Evolutionary conservation across 2,113 vertebrate species (phyloP), one percentile per base, ranked within the genome.

Genomic region (Microcebus tavaratra): DNA sequence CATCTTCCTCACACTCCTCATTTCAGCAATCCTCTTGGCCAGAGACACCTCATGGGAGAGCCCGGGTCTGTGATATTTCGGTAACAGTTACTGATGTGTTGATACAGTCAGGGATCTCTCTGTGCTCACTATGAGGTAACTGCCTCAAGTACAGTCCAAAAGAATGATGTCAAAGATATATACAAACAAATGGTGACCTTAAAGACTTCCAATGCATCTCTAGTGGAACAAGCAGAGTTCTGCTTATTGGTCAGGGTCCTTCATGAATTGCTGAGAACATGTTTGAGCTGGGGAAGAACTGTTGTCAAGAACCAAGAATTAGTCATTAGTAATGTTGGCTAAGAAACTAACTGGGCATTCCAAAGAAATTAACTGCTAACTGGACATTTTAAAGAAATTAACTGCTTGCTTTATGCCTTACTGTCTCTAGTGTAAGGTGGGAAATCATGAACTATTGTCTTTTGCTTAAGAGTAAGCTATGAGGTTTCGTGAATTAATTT

Each of bases 81-180:
- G 76, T 85, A 76, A 96, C 70, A 97, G 95, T 95, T 89, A 65
- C 82, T 95, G 91, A 89, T 82, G 73, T 92, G 85, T 95, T 95
- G 94, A 81, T 67, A 67, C 29, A 94, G 87, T 95, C 75, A 61
- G 72, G 79, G 92, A 88, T 88, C 67, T 39, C 94, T 81, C 86
- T 12, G 18, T 89, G 80, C 78, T 96, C 45, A 8, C 91, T 61
- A 70, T 95, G 95, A 97, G 75, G 83, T 96, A 93, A 96, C 25
- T 13, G 67, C 73, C 75, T 92, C 65, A 11, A 88, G 65, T 25
- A 23, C n/a, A 67, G 48, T 96, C 95, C 97, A 95, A 89, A 97
- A 90, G 82, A 63, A 96, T 97, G 97, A 97, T 67, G 91, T 97
- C 96, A 97, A 92, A 94, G 88, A 83, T 86, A 91, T 63, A 95